Evolutionary conservation across 2,888 invertebrate species (phyloP), one percentile per base, ranked within the genome.

Genomic region (Glyphotaelius pellucidus): DNA sequence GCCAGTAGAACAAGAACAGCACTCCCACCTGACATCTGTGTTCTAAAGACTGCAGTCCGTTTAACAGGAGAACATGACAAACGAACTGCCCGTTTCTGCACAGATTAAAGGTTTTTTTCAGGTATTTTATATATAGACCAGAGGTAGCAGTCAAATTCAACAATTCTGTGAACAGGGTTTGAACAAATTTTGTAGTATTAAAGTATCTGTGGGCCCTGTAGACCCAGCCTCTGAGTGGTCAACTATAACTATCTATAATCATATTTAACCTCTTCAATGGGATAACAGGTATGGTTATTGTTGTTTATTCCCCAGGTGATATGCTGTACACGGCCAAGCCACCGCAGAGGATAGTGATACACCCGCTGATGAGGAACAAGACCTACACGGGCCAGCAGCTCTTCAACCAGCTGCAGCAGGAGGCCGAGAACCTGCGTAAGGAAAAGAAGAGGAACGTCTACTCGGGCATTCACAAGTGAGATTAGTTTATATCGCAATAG

Each of bases 381-480:
- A 95, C 95, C 0, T 96, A 97, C 94, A 96, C 97, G 0, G 98
- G 98, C 0, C 96, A 96, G 86, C 97, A 97, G 93, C 95, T 98
- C 38, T 97, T 98, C 94, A 95, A 96, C 86, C 97, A 97, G 94
- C 95, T 98, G 38, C 97, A 97, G 90, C 96, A 96, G 0, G 98
- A 98, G 94, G 98, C 98, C 0, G 98, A 98, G 90, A 97, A 97
- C 25, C 94, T 98, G n/a, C 95, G 98, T 91, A 98, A 98, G 94
- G 98, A 98, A 94, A 98, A 98, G 95, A 98, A 98, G 94, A 96
- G 98, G 88, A 98, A 97, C 94, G 97, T 97, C 0, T 97, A 98
- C 94, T 97, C 98, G 3, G 98, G 98, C 5, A 97, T 98, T 93
- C 98, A 98, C 94, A 98, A 98, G 97, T 96, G 94, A 93, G 94